phyloP scores from a whole-genome alignment of 2,888 invertebrate genomes.

The Orchesellides sinensis region DNA sequence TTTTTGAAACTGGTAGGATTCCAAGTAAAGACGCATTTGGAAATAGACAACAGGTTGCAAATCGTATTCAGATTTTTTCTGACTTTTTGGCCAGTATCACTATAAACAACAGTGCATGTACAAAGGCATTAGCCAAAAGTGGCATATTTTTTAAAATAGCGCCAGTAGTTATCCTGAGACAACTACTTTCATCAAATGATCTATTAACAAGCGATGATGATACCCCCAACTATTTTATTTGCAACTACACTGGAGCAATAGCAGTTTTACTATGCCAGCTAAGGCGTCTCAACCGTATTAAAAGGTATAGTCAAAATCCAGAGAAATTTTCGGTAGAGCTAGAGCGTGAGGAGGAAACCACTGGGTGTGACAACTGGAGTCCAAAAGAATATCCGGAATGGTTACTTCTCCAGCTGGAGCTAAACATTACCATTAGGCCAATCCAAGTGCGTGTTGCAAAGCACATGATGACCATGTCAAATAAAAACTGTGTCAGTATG shows the following conservation, averaged over 20 bases:
- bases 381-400: constrained; percentile 60
- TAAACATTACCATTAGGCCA: constrained; percentile 61
- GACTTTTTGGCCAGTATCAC: too few relatives aligned
- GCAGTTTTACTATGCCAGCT: constrained; percentile 12
- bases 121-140: background rate
- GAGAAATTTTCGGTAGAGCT: constrained; percentile 2
- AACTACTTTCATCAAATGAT: background rate
- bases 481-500: background rate
- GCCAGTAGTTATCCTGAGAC: background rate
- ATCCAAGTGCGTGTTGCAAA: constrained; percentile 60
- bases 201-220: background rate
- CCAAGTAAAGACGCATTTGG: too few relatives aligned
- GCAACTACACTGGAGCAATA: background rate
- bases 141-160: background rate
- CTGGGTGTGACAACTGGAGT: constrained; percentile 51
- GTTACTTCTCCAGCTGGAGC: constrained; percentile 67
- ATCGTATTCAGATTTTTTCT: too few relatives aligned
- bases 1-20: too few relatives aligned
- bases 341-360: background rate
- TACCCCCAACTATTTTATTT: background rate
- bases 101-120: background rate
- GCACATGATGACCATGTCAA: constrained; percentile 48
- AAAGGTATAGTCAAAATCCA: background rate
- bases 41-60: too few relatives aligned
- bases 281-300: constrained; percentile 18